These are phyloP conservation scores for Melanotaenia pygmaea DNA, from an alignment of 2,797 vertebrate genomes.

Conservation along the genomic window DNA sequence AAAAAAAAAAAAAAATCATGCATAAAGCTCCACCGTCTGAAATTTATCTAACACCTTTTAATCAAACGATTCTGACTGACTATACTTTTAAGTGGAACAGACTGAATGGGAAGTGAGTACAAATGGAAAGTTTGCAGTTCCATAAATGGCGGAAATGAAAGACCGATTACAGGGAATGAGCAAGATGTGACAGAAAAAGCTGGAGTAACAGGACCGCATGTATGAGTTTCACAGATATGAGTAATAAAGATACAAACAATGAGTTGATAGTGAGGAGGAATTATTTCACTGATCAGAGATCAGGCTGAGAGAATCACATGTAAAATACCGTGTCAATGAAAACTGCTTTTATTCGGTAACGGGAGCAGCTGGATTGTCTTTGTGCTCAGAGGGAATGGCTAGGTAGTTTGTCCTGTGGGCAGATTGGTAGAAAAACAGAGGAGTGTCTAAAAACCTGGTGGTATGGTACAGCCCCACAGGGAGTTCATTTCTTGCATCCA, in stretches of 20 bases:
- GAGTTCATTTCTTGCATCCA: neutral
- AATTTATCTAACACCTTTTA: neutral
- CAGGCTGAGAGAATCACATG: slow-evolving; percentile 44
- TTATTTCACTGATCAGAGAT: slow-evolving; percentile 39
- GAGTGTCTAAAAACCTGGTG: slow-evolving; percentile 62
- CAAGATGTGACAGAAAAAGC: slow-evolving; percentile 27
- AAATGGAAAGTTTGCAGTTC: slow-evolving; percentile 32
- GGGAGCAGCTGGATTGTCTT: slow-evolving; percentile 89
- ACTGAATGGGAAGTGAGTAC: slow-evolving; percentile 16
- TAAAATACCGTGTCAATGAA: slow-evolving; percentile 84
- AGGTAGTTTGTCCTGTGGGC: slow-evolving; percentile 92
- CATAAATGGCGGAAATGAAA: slow-evolving; percentile 47
- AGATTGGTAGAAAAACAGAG: slow-evolving; percentile 68
- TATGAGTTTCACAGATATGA: slow-evolving; percentile 38
- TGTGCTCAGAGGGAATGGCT: slow-evolving; percentile 94
- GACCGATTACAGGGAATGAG: slow-evolving; percentile 15
- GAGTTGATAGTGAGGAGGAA: slow-evolving; percentile 36
- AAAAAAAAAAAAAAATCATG: neutral
- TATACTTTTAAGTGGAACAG: neutral
- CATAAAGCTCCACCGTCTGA: neutral
- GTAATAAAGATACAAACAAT: slow-evolving; percentile 39
- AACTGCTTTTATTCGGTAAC: slow-evolving; percentile 89
- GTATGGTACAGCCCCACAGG: slow-evolving; percentile 5
- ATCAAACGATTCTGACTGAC: neutral
- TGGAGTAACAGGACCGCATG: slow-evolving; percentile 38